Percentiles rank a stretch among this genome's conserved stretches.
phyloP scores from a whole-genome alignment of 2,888 invertebrate species.

The Meiosimyza decipiens region DNA sequence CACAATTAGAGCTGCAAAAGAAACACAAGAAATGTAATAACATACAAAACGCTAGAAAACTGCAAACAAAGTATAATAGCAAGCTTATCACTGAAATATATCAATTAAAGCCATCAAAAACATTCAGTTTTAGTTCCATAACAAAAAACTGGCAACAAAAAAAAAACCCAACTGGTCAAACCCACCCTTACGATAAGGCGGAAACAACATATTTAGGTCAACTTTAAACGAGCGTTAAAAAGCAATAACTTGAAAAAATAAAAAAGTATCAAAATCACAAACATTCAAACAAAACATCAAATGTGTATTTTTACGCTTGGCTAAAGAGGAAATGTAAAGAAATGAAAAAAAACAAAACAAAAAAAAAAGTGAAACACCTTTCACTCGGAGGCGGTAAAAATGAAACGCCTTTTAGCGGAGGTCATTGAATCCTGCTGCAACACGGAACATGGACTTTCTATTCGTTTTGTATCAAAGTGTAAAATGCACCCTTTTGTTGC shows the following conservation, averaged over 20 bases:
- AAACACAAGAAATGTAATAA: conserved; percentile 55
- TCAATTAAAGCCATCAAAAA: background rate
- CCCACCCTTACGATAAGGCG: background rate
- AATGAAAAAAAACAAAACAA: background rate
- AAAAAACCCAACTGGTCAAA: background rate
- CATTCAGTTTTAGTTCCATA: background rate
- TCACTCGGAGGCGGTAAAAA: conserved; percentile 7
- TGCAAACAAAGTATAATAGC: background rate
- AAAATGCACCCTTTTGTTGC: conserved; percentile 56
- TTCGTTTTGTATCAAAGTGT: background rate
- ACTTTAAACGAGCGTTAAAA: conserved; percentile 37
- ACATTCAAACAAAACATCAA: conserved; percentile 13
- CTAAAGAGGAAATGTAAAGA: conserved; percentile 3
- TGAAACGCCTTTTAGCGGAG: conserved; percentile 11
- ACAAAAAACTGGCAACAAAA: background rate
- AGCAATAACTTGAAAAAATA: conserved; percentile 19
- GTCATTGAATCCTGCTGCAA: conserved; percentile 10
- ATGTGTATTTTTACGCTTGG: conserved; percentile 37
- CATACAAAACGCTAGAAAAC: background rate
- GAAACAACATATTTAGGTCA: conserved; percentile 38
- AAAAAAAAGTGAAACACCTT: conserved; percentile 16
- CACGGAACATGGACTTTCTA: background rate
- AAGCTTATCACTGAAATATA: conserved; percentile 3
- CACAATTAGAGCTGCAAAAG: conserved; percentile 79
- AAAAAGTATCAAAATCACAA: conserved; percentile 4